Percentiles rank a stretch among this genome's conserved stretches.
Conservation (phyloP, 2,888 invertebrate genomes). For the Cotesia congregata region DNA sequence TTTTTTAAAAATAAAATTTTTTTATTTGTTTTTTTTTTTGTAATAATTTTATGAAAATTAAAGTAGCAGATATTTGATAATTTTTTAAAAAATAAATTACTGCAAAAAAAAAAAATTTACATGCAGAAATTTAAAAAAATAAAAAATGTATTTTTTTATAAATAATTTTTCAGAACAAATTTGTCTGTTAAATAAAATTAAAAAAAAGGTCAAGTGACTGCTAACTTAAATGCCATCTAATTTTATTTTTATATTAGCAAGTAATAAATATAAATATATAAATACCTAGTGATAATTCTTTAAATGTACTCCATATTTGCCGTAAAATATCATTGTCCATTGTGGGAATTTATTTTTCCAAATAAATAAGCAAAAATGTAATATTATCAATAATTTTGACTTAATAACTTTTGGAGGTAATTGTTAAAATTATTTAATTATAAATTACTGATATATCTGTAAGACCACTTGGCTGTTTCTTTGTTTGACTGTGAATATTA, state of each 20-base stretch:
- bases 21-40: no score
- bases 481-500: neutral
- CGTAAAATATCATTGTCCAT: constrained; percentile 15
- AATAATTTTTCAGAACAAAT: no score
- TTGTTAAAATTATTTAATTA: neutral
- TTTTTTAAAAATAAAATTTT: no score
- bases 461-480: neutral
- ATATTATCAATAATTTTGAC: neutral
- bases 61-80: no score
- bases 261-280: neutral
- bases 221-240: no score
- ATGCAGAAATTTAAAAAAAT: no score
- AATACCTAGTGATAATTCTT: constrained; percentile 27
- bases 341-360: neutral
- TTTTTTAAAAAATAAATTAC: no score
- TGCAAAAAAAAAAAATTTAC: no score
- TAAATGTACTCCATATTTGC: constrained; percentile 13
- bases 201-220: no score
- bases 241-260: neutral
- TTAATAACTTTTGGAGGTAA: neutral
- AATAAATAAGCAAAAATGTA: neutral
- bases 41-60: no score
- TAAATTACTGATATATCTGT: neutral
- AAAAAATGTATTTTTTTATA: no score
- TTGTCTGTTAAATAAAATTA: no score